Conservation (phyloP, 2,888 invertebrate species). For the Capitulum mitella region DNA sequence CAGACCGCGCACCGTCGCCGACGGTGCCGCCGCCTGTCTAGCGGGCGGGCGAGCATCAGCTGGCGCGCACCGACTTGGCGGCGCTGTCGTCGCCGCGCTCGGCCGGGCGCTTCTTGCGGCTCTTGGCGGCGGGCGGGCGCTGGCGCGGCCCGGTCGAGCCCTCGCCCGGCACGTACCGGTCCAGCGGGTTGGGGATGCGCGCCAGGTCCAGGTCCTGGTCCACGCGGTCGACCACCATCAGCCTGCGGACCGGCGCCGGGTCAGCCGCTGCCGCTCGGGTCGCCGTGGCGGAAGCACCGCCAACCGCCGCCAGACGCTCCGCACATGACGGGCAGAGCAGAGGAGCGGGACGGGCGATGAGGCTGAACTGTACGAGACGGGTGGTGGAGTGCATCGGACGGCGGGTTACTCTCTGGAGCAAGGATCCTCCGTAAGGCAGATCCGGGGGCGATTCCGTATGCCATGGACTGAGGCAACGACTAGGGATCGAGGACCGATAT, state of each 20-base stretch:
- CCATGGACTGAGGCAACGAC: no score
- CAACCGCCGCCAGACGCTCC: no score
- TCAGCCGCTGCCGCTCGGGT: background rate
- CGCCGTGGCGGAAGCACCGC: no score
- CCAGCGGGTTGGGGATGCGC: constrained; percentile 71
- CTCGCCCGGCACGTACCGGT: constrained; percentile 49
- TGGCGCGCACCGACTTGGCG: constrained; percentile 14
- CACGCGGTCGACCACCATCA: constrained; percentile 33
- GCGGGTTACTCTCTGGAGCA: no score
- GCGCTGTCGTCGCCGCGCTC: constrained; percentile 37
- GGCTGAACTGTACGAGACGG: no score
- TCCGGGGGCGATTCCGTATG: no score
- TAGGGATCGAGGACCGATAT: no score
- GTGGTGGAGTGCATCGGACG: no score
- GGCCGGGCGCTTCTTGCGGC: constrained; percentile 40
- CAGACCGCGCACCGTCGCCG: no score
- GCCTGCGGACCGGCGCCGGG: background rate
- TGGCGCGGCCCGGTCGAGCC: constrained; percentile 41
- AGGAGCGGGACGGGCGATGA: no score
- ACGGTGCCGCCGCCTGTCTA: background rate
- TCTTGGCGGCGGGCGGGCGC: constrained; percentile 59
- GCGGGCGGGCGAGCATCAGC: background rate
- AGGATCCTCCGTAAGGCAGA: no score
- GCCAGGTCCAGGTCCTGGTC: constrained; percentile 60
- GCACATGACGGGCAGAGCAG: no score